Evolutionary conservation across 2,113 vertebrate genomes (phyloP), one percentile per base, ranked within the genome.

Genomic region (Xyrauchen texanus): DNA sequence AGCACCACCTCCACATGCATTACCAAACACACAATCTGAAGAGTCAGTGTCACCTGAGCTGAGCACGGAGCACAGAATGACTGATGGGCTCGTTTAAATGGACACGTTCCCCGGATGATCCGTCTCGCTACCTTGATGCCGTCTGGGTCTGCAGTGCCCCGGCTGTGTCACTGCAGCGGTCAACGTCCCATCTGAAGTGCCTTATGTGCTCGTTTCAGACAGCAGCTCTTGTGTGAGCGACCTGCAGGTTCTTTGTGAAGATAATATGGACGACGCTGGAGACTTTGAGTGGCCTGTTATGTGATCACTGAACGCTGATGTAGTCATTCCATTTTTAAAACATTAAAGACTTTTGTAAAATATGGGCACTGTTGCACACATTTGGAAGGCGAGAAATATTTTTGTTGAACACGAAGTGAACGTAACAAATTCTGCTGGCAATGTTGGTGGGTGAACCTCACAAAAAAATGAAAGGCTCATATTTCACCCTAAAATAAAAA

Each of bases 61-160:
- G 51, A 70, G 9, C 57, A 13, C 57, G 16, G 57, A 34, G 45
- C 6, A 61, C 57, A 73, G 4, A 62, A 34, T 34, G 21, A 34
- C 21, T 34, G 21, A 34, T 34, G 21, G 21, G 21, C 21, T 1
- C 21, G 21, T 34, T 34, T 57, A 62, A 78, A 82, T 77, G 55
- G 78, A 87, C 81, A 73, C 74, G 69, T 74, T 11, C 76, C 73
- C 78, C 84, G 86, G 78, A 81, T 63, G 34, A 73, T 34, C 21
- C 21, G 21, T 44, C 60, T 21, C 42, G 64, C 4, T 71, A 60
- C 51, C 46, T 81, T 78, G 81, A 82, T 83, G 88, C 85, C 82
- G 88, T 90, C 83, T 85, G 71, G 90, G 91, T 90, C 92, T 93
- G 92, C 92, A 93, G 91, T 86, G 92, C 90, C 89, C 85, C 80